These are phyloP conservation scores for Ursus arctos DNA, from an alignment of 2,113 vertebrate species.

Conservation along the genomic window DNA sequence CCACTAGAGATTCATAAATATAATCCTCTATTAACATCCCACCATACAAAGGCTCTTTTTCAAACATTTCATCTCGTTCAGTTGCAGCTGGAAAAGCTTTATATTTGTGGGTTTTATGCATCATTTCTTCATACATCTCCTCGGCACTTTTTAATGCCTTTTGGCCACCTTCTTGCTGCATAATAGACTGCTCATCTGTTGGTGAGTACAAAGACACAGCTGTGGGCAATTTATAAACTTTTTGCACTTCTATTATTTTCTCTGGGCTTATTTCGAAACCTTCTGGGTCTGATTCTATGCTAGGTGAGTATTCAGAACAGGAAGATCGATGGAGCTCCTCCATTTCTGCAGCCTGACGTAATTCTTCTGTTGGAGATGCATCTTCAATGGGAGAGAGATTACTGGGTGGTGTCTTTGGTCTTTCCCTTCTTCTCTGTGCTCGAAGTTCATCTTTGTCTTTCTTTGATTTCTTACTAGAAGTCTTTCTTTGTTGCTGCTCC, in stretches of 20 bases:
- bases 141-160: slow-evolving; percentile 94
- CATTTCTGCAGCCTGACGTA: slow-evolving; percentile 91
- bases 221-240: slow-evolving; percentile 93
- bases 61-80: slow-evolving; percentile 93
- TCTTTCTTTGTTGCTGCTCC: slow-evolving; percentile 92
- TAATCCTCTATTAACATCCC: slow-evolving; percentile 99
- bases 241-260: slow-evolving; percentile 97
- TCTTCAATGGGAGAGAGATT: slow-evolving; percentile 93
- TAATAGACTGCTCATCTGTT: slow-evolving; percentile 85
- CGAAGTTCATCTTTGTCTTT: slow-evolving; percentile 98
- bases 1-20: slow-evolving; percentile 97
- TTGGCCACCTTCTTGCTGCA: slow-evolving; percentile 84
- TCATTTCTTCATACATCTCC: slow-evolving; percentile 96
- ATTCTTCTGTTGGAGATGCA: slow-evolving; percentile 93
- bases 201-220: slow-evolving; percentile 95
- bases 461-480: slow-evolving; percentile 97
- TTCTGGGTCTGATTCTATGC: slow-evolving; percentile 96
- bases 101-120: slow-evolving; percentile 93
- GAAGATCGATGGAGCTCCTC: slow-evolving; percentile 93
- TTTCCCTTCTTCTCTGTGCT: slow-evolving; percentile 93
- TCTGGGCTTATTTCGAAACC: slow-evolving; percentile 95
- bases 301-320: slow-evolving; percentile 95
- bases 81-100: slow-evolving; percentile 90
- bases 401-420: slow-evolving; percentile 95
- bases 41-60: slow-evolving; percentile 97